A percentile compares a stretch with the other conserved stretches of the same genome.
These are phyloP conservation scores for Illadopsis cleaveri DNA, from an alignment of 2,113 vertebrate species.

Conservation along the genomic window DNA sequence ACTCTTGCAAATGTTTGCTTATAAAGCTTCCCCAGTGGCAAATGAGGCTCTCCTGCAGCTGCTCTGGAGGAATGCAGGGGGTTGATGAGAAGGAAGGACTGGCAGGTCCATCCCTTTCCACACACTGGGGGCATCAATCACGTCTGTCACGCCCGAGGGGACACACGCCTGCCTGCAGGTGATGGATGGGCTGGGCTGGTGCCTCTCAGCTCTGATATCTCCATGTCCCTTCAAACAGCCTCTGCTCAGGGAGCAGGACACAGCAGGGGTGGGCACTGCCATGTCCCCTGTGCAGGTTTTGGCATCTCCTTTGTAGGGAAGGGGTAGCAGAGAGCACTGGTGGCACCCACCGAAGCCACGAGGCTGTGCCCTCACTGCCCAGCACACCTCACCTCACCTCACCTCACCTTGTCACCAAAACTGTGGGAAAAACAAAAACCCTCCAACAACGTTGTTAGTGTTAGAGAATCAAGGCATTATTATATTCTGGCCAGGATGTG, in stretches of 20 bases:
- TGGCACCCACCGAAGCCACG: neutral
- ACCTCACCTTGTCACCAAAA: neutral
- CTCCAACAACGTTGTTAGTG: no score
- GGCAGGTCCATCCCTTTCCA: neutral
- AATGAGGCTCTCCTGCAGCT: neutral
- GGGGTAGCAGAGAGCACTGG: neutral
- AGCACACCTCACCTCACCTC: neutral
- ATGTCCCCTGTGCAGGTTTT: neutral
- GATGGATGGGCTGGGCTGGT: neutral
- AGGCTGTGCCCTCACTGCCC: accelerated
- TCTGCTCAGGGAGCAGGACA: neutral
- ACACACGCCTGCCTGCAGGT: neutral
- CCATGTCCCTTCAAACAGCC: neutral
- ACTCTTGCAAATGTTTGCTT: neutral
- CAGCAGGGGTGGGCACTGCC: neutral
- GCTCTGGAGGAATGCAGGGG: neutral
- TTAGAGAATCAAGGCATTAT: neutral
- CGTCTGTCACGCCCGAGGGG: accelerated
- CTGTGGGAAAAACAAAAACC: neutral
- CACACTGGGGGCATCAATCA: neutral
- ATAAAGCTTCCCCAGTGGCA: neutral
- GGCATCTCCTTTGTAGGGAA: neutral
- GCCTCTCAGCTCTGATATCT: neutral
- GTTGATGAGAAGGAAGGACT: neutral
- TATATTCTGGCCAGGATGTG: neutral